Evolutionary conservation across 2,888 invertebrate genomes (phyloP), one percentile per base, ranked within the genome.

Genomic region (Drosophila neutralis): DNA sequence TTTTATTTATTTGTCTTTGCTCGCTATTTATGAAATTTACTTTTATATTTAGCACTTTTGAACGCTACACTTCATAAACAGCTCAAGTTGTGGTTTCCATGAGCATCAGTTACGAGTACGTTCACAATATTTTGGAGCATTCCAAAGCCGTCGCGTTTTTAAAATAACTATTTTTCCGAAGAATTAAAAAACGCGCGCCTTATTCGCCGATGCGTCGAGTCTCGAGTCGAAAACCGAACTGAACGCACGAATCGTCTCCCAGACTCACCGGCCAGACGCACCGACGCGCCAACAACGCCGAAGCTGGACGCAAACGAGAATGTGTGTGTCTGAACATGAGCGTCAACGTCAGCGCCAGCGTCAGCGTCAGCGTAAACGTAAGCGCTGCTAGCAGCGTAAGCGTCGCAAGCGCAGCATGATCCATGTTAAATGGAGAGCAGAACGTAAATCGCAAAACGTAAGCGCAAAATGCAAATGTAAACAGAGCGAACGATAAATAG

Each of bases 161-260:
- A 38, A 69, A 65, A 54, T 54, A 62, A 69, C 58, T 72, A 65
- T 56, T 62, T 69, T 56, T 33, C 21, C 27, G 24, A 69, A 52
- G 49, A 58, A 59, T 72, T 73, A 8, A 60, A 73, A 69, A 63
- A 62, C 58, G 58, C 79, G 73, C 75, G 61, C 57, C 52, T 59
- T 56, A 18, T 45, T 54, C 24, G 63, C 51, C 73, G 66, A 35
- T 78, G 78, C 69, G 78, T 79, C 66, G 76, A 69, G 78, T 69
- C 73, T 83, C 80, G 82, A 80, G 82, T 76, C 89, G 65, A 87
- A 82, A 82, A 89, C 78, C 89, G 89, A 87, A 87, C 87, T 87
- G 62, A 87, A 69, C 69, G 62, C 68, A 63, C 71, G 64, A 77
- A 64, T 40, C 66, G 35, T 68, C 54, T 68, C 54, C 62, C 63